Base-by-base conservation (phyloP, 2,797 vertebrate genomes). In the Acanthurus leucopareius region DNA sequence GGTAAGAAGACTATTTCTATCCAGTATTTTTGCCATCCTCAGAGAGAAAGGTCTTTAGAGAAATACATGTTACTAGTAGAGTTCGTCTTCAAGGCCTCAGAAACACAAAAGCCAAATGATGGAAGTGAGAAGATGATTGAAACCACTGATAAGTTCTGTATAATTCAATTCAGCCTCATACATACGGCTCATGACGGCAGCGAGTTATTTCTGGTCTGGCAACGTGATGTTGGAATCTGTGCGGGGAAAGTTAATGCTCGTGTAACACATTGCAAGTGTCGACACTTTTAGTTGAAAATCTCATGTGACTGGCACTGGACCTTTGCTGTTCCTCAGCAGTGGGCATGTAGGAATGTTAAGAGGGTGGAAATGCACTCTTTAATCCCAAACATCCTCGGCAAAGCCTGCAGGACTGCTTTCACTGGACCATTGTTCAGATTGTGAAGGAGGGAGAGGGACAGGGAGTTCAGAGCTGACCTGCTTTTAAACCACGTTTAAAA, bases 301-400 rank as follows among this genome's bases (percentile, higher is more conserved):
- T 77, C 79, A 80, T 73, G 82, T 76, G 87, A 80, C 82, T 14
- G 67, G 9, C 0, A 20, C 44, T 16, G 65, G 47, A 47, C 56
- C 56, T 49, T 47, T 4, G 4, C 28, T 19, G 78, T 63, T 75
- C 19, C 66, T 84, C 86, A 38, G 70, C 62, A 60, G 82, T 70
- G 80, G 86, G 70, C 87, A 69, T 0, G 13, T 35, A 82, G 91
- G 93, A 93, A 94, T 93, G 90, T 90, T 94, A 91, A 92, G 91
- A 89, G 83, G 83, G 66, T 89, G 82, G 79, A 85, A 87, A 89
- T 47, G 59, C 62, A 60, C 47, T 1, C 75, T 85, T 86, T 89
- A 93, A 91, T 91, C 88, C 80, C 73, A 78, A 78, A 82, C 74
- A 66, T 80, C 83, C 79, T 79, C 77, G 85, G 77, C 78, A 78